These are phyloP conservation scores for Drosophila antonietae DNA, from an alignment of 2,888 invertebrate species.

Conservation along the genomic window DNA sequence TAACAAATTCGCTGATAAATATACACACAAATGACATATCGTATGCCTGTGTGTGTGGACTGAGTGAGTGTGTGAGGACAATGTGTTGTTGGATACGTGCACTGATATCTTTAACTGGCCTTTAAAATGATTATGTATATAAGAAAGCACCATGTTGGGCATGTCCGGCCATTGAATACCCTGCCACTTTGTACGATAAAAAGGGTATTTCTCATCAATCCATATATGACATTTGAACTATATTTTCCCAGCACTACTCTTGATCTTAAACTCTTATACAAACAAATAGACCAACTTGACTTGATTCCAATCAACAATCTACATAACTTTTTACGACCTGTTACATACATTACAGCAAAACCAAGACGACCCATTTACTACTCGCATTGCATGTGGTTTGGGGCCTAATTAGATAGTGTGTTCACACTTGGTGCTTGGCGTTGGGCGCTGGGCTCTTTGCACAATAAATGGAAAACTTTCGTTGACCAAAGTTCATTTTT, in stretches of 20 bases:
- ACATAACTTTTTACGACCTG: not conserved
- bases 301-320: not conserved
- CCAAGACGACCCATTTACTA: not conserved
- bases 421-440: not conserved
- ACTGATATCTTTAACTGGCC: conserved; percentile 3
- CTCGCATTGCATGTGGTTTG: not conserved
- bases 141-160: too few species aligned
- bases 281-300: not conserved
- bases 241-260: too few species aligned
- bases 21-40: conserved; percentile 10
- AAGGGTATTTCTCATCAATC: too few species aligned
- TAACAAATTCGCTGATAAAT: conserved; percentile 18
- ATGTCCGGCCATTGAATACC: not conserved
- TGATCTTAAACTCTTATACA: not conserved
- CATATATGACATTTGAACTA: too few species aligned
- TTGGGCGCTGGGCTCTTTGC: not conserved
- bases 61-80: not conserved
- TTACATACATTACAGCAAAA: not conserved
- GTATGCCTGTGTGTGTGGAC: not conserved
- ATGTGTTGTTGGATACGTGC: not conserved
- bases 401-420: conserved; percentile 11
- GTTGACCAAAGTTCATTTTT: conserved; percentile 43
- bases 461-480: conserved; percentile 21
- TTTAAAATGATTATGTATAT: not conserved
- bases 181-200: not conserved